Evolutionary conservation across 2,888 invertebrate species (phyloP), one percentile per base, ranked within the genome.

Genomic region (Agrotis ipsilon): DNA sequence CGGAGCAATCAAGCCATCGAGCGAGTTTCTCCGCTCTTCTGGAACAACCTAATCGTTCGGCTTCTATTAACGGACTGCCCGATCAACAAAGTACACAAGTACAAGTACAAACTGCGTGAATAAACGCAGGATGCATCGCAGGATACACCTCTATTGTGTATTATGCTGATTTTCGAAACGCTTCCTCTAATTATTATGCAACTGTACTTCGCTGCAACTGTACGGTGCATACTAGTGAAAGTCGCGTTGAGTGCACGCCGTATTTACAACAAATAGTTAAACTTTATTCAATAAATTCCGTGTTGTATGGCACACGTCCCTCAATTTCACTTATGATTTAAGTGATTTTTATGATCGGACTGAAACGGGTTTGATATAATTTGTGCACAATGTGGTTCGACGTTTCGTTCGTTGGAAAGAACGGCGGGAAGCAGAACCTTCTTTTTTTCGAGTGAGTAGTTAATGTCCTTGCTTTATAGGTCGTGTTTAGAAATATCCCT

Each of bases 361-460:
- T 77, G 46, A 43, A 39, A 52, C 79, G 61, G 70, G 71, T 68
- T 66, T 73, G 59, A 39, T 18, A 55, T 61, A 39, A 67, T 60
- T 72, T 71, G 79, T 85, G 77, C 71, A 83, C 65, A 78, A 92
- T 93, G 93, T 93, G 92, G 93, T 92, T 92, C 80, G 92, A 94
- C 85, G 89, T 92, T 43, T 91, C 92, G 69, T 88, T 93, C 78
- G 90, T 92, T 72, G 90, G 89, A 62, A 88, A 89, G 60, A 89
- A 89, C 60, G 91, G 92, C 45, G 89, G 91, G 61, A 92, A 91
- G 80, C 89, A 90, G 83, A 91, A 90, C 79, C 83, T 93, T 59
- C 83, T 94, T 72, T 91, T 86, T 84, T 89, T 93, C 70, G 92
- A 93, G 94, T 94, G 80, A 94, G 94, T 93, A 77, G 32, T 19